Evolutionary conservation across 2,113 vertebrate species (phyloP).

Genomic region (Penelope pileata): DNA sequence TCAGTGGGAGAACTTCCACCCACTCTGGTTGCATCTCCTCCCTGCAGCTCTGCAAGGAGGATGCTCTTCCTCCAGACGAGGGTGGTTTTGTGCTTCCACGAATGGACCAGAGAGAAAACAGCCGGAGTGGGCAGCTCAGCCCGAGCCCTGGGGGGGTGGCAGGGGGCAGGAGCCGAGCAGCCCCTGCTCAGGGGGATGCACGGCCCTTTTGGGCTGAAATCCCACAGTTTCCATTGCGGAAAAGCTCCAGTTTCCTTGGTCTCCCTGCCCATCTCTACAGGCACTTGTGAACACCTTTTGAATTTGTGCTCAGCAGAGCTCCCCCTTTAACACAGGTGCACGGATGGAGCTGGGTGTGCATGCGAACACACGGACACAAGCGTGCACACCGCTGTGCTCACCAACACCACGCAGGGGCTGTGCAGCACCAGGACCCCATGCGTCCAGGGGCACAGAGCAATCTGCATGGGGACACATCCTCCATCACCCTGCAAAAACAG

Average conservation of each 20-base stretch:
- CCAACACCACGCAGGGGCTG: background rate
- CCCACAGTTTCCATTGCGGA: accelerated
- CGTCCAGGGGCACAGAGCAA: background rate
- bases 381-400: background rate
- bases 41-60: background rate
- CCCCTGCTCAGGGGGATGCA: background rate
- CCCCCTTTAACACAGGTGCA: too few species aligned
- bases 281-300: background rate
- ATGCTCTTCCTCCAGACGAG: background rate
- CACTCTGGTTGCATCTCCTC: background rate
- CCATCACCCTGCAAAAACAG: background rate
- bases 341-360: too few species aligned
- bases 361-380: accelerated
- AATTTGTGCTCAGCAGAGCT: background rate
- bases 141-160: background rate
- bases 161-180: background rate
- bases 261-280: background rate
- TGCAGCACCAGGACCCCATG: background rate
- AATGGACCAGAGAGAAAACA: background rate
- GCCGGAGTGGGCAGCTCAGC: background rate
- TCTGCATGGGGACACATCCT: background rate
- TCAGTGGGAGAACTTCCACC: constrained; percentile 12
- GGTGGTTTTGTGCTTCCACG: background rate
- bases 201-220: background rate
- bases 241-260: background rate